Base-by-base conservation (phyloP, 23 tunicate species). In the Botrylloides violaceus region DNA sequence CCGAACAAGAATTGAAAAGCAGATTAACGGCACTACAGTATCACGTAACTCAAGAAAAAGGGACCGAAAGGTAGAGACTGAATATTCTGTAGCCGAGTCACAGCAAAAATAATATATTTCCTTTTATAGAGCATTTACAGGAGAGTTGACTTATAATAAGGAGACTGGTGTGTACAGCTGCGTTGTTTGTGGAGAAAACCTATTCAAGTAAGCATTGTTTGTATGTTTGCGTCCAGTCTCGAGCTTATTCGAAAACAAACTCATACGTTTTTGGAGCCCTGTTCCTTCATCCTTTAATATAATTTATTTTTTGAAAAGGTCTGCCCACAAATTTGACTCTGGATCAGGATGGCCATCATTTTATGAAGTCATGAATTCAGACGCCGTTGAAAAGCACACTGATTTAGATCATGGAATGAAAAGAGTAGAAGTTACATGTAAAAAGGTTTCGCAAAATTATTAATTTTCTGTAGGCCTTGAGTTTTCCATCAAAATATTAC, bases 281-380 rank as follows among this genome's bases (percentile, higher is more conserved):
- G n/a, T n/a, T n/a, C n/a, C n/a, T n/a, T n/a, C n/a, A n/a, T n/a
- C n/a, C n/a, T n/a, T n/a, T n/a, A n/a, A n/a, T n/a, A n/a, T n/a
- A n/a, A n/a, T n/a, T n/a, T n/a, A n/a, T n/a, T n/a, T n/a, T n/a
- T n/a, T n/a, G n/a, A n/a, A n/a, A n/a, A 90, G 97, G 29, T 90
- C 97, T 31, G 82, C 70, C 28, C 90, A 90, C 39, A 90, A 90
- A 49, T 90, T 78, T 75, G 90, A 90, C 37, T 90, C 97, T 58
- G 97, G 97, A 12, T 83, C 90, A 25, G 97, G 97, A 9, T 90
- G 97, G 97, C 97, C 97, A 47, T 90, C 97, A 30, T 90, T 90
- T 61, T 78, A 83, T 70, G 61, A 79, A 50, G 64, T 82, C 37
- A 39, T 58, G 47, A 65, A 61, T 29, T 25, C 70, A 2, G 77